A percentile compares a stretch with the other conserved stretches of the same genome.
Conservation (phyloP, 2,797 vertebrate species). For the Trematomus bernacchii region DNA sequence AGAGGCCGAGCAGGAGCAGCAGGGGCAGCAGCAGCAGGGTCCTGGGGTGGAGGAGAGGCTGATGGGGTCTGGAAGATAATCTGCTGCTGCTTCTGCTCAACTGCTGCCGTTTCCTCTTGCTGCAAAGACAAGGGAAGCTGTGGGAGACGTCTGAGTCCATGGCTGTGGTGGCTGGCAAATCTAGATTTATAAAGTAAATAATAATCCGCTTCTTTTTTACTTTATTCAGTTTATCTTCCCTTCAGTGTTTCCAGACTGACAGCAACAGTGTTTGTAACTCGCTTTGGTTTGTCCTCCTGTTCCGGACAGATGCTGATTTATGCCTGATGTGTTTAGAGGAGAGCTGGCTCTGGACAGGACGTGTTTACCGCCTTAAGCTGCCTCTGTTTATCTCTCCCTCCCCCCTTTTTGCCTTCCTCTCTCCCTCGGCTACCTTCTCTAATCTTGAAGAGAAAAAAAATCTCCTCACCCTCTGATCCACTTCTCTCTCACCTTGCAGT, state of each 20-base stretch:
- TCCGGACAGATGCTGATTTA: conserved; percentile 53
- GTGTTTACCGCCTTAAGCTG: conserved; percentile 74
- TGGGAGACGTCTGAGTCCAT: conserved; percentile 44
- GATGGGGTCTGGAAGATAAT: conserved; percentile 4
- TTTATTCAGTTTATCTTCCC: background rate
- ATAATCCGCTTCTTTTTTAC: background rate
- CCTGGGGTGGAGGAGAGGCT: conserved; percentile 38
- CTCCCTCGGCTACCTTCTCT: conserved; percentile 66
- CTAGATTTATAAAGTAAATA: background rate
- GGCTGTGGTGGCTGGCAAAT: background rate
- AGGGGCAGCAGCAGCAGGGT: conserved; percentile 71
- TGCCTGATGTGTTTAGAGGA: conserved; percentile 64
- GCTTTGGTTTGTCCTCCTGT: conserved; percentile 23
- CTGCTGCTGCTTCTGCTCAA: background rate
- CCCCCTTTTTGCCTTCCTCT: conserved; percentile 48
- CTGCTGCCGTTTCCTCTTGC: conserved; percentile 19
- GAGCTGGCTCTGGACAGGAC: conserved; percentile 40
- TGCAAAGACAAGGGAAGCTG: conserved; percentile 28
- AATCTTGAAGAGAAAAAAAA: conserved; percentile 32
- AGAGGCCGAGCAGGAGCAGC: conserved; percentile 74
- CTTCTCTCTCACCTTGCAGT: conserved; percentile 54
- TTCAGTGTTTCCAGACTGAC: conserved; percentile 29
- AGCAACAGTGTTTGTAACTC: conserved; percentile 7
- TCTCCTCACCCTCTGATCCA: conserved; percentile 40
- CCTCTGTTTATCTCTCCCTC: conserved; percentile 76